These are phyloP conservation scores for Eonycteris spelaea DNA, from an alignment of 2,113 vertebrate genomes.

Conservation along the genomic window DNA sequence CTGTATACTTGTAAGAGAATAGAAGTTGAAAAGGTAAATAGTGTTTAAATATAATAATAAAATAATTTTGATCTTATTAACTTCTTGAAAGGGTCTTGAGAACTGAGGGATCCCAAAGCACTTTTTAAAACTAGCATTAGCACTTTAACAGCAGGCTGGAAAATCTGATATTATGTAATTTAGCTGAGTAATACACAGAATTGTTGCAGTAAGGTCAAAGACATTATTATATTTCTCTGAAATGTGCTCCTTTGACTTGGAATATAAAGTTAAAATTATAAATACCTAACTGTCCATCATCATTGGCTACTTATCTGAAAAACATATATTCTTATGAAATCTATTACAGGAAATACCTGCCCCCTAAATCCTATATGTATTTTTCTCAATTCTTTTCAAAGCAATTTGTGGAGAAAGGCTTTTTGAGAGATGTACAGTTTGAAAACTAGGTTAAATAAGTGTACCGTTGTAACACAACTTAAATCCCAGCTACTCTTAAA, in stretches of 20 bases:
- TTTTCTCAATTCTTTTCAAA: slow-evolving; percentile 20
- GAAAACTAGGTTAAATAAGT: slow-evolving; percentile 4
- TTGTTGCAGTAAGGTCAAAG: not conserved
- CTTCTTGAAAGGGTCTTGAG: not conserved
- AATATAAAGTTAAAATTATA: slow-evolving; percentile 8
- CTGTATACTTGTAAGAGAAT: not conserved
- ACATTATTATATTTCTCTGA: not conserved
- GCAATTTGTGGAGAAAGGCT: not conserved
- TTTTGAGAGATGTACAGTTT: slow-evolving; percentile 23
- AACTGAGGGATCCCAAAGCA: not conserved
- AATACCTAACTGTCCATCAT: not conserved
- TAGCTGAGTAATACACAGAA: not conserved
- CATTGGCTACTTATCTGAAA: not conserved
- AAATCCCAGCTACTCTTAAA: slow-evolving; percentile 28
- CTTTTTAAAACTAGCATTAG: not conserved
- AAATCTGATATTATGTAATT: not conserved
- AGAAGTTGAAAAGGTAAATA: not conserved
- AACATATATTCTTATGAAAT: not conserved
- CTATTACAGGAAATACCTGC: not conserved
- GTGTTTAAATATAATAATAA: not conserved
- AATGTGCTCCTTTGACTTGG: not conserved
- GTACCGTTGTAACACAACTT: not conserved
- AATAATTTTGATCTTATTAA: not conserved
- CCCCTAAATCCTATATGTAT: not conserved
- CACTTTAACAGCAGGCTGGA: not conserved